Conservation (phyloP, 1,140 invertebrate species). For the Manduca sexta region DNA sequence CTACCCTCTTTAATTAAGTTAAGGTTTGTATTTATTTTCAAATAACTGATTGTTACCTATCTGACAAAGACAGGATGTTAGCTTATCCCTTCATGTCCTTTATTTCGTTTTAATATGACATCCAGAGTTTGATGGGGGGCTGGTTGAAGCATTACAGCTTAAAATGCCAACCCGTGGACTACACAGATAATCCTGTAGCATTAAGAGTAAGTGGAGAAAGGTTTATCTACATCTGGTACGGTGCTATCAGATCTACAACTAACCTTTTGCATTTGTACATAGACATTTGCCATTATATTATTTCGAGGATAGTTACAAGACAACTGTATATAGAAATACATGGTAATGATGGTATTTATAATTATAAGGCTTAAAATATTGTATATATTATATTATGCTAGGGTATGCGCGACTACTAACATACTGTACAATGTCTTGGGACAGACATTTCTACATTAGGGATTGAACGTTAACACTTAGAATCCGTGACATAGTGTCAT, state of each 20-base stretch:
- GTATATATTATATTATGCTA: too few species aligned
- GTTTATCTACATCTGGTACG: constrained; percentile 14
- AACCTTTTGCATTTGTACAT: constrained; percentile 55
- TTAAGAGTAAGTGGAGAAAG: constrained; percentile 80
- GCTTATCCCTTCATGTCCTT: too few species aligned
- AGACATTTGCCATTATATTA: constrained; percentile 37
- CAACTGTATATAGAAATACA: constrained; percentile 35
- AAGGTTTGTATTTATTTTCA: background rate
- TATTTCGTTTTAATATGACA: constrained; percentile 27
- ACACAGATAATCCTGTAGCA: constrained; percentile 83
- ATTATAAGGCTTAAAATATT: too few species aligned
- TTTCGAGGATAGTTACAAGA: constrained; percentile 29
- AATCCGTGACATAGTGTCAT: constrained; percentile 10
- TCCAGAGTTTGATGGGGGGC: constrained; percentile 77
- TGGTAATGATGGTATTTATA: constrained; percentile 18
- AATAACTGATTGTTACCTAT: constrained; percentile 5
- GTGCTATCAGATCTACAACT: constrained; percentile 21
- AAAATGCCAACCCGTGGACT: constrained; percentile 93
- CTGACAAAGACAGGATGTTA: background rate
- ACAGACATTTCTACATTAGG: too few species aligned
- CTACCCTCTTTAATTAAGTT: background rate
- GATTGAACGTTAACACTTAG: too few species aligned
- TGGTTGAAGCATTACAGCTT: constrained; percentile 87
- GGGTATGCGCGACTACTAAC: too few species aligned
- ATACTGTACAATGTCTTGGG: too few species aligned